These are phyloP conservation scores for Panthera tigris DNA, from an alignment of 2,113 vertebrate genomes.

Conservation along the genomic window DNA sequence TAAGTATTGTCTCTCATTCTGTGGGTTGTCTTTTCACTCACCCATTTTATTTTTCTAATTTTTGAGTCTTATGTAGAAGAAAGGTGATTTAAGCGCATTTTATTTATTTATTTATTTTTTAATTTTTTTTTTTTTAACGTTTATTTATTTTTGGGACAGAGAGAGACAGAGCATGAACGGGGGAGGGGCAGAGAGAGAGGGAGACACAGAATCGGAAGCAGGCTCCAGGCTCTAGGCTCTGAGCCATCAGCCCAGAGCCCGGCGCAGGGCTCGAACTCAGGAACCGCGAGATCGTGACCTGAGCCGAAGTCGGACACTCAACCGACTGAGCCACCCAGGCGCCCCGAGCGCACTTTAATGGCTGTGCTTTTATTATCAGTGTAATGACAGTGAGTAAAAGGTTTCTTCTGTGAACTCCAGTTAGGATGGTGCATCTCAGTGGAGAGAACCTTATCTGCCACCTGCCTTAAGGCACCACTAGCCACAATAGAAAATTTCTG, in stretches of 20 bases:
- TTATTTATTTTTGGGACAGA: no score
- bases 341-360: not conserved
- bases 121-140: no score
- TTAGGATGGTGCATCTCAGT: not conserved
- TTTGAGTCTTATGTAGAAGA: constrained; percentile 11
- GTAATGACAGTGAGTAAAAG: not conserved
- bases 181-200: no score
- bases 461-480: not conserved
- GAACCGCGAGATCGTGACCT: no score
- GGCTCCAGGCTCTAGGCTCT: no score
- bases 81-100: not conserved
- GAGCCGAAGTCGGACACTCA: no score
- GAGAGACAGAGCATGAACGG: no score
- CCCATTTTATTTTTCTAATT: constrained; percentile 33
- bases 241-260: no score
- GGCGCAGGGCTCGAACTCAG: no score
- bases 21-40: not conserved
- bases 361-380: not conserved
- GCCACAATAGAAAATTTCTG: constrained; percentile 25
- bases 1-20: constrained; percentile 9
- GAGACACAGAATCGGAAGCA: no score
- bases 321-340: no score
- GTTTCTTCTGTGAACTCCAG: not conserved
- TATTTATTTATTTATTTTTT: not conserved
- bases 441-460: not conserved